Conservation (phyloP, 2,888 invertebrate species). For the Ennomos quercinarius region DNA sequence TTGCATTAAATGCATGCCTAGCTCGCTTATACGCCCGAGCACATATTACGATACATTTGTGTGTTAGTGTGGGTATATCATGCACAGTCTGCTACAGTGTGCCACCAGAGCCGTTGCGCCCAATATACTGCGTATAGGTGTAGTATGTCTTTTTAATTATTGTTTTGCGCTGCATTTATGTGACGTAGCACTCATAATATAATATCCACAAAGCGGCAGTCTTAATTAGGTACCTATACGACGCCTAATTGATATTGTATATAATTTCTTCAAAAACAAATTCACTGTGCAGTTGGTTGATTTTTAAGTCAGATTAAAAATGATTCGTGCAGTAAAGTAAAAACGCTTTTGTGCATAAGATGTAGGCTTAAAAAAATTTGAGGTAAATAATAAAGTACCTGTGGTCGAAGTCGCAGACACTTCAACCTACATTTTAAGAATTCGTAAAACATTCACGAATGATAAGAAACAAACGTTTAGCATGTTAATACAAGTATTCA, state of each 20-base stretch:
- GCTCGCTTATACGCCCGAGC: too few relatives aligned
- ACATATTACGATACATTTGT: too few relatives aligned
- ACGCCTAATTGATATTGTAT: conserved; percentile 45
- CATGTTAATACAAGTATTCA: conserved; percentile 68
- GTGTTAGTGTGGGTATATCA: too few relatives aligned
- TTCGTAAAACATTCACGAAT: conserved; percentile 68
- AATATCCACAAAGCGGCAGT: conserved; percentile 34
- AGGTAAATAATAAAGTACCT: conserved; percentile 1
- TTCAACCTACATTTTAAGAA: conserved; percentile 61
- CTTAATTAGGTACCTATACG: conserved; percentile 39
- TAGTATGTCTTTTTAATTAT: conserved; percentile 57
- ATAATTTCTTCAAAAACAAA: conserved; percentile 34
- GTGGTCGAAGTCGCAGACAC: conserved; percentile 45
- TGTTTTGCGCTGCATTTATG: conserved; percentile 67
- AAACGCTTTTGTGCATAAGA: not conserved
- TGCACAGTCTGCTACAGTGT: too few relatives aligned
- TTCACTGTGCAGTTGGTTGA: conserved; percentile 16
- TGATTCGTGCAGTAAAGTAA: not conserved
- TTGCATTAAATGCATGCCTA: too few relatives aligned
- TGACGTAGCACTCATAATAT: conserved; percentile 46
- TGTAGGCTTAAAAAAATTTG: too few relatives aligned
- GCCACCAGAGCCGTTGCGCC: too few relatives aligned
- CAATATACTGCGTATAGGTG: conserved; percentile 9
- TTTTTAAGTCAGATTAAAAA: conserved; percentile 22
- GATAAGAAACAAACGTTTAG: conserved; percentile 64